phyloP scores from a whole-genome alignment of 2,888 invertebrate genomes.

The Ernsta delagoae region DNA sequence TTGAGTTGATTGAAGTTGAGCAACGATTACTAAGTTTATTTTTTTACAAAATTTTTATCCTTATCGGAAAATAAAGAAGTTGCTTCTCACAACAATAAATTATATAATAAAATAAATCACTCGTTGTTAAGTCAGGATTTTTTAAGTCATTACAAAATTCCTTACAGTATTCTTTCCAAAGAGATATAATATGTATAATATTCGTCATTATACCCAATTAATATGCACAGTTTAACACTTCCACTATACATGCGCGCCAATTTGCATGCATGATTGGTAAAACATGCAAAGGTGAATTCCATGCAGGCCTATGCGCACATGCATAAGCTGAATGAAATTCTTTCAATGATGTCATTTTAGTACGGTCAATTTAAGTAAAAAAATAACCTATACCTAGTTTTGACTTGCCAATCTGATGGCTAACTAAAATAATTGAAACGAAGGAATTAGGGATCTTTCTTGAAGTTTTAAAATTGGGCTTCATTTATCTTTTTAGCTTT shows the following conservation, averaged over 20 bases:
- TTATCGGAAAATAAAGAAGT: too few species aligned
- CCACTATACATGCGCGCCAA: not conserved
- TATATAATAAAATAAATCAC: too few species aligned
- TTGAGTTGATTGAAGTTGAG: too few species aligned
- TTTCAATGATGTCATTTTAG: not conserved
- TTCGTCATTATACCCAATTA: slow-evolving; percentile 19
- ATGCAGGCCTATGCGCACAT: slow-evolving; percentile 21
- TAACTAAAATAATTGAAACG: too few species aligned
- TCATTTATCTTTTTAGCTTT: too few species aligned
- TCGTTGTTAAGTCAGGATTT: not conserved
- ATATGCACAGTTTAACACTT: slow-evolving; percentile 33
- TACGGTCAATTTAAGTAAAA: not conserved
- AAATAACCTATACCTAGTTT: too few species aligned
- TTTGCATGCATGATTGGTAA: slow-evolving; percentile 30
- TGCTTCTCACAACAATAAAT: too few species aligned
- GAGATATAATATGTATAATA: slow-evolving; percentile 1
- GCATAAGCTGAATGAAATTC: slow-evolving; percentile 9
- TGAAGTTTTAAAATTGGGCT: too few species aligned
- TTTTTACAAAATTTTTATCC: too few species aligned
- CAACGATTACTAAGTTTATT: too few species aligned
- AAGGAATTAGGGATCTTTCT: too few species aligned
- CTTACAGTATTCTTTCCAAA: not conserved
- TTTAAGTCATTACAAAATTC: not conserved
- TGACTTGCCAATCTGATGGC: too few species aligned
- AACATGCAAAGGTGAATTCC: slow-evolving; percentile 26